Conservation (phyloP, 2,797 vertebrate genomes). For the Epinephelus coioides region DNA sequence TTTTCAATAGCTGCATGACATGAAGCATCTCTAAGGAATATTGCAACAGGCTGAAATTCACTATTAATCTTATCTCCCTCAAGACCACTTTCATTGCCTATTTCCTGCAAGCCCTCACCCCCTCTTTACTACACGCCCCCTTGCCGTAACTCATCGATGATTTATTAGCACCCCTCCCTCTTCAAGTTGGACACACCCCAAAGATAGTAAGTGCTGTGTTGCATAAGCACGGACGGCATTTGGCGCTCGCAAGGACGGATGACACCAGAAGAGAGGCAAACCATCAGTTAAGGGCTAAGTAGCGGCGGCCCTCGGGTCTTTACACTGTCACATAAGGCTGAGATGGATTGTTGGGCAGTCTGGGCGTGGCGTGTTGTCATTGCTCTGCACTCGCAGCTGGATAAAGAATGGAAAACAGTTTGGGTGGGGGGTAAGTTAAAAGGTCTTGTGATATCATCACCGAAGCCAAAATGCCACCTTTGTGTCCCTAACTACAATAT, state of each 20-base stretch:
- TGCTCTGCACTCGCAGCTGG: conserved; percentile 49
- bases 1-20: conserved; percentile 18
- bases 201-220: conserved; percentile 43
- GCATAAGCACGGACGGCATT: conserved; percentile 35
- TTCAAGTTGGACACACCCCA: conserved; percentile 44
- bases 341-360: conserved; percentile 47
- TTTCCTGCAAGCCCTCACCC: conserved; percentile 41
- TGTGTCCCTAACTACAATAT: conserved; percentile 27
- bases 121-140: conserved; percentile 11
- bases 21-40: conserved; percentile 30
- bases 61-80: conserved; percentile 33
- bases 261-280: conserved; percentile 32
- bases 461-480: conserved; percentile 40
- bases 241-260: conserved; percentile 21
- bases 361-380: conserved; percentile 47
- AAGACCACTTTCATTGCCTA: conserved; percentile 35
- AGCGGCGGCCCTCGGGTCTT: conserved; percentile 10
- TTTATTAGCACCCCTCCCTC: conserved; percentile 61
- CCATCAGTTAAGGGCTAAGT: conserved; percentile 34
- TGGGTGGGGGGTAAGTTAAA: conserved; percentile 18
- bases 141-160: conserved; percentile 45
- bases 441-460: conserved; percentile 58
- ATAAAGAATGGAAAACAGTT: conserved; percentile 43
- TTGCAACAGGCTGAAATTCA: conserved; percentile 24
- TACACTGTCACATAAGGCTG: conserved; percentile 46